A percentile compares a stretch with the other conserved stretches of the same genome.
These are phyloP conservation scores for Archocentrus centrarchus DNA, from an alignment of 2,113 vertebrate genomes.

Conservation along the genomic window DNA sequence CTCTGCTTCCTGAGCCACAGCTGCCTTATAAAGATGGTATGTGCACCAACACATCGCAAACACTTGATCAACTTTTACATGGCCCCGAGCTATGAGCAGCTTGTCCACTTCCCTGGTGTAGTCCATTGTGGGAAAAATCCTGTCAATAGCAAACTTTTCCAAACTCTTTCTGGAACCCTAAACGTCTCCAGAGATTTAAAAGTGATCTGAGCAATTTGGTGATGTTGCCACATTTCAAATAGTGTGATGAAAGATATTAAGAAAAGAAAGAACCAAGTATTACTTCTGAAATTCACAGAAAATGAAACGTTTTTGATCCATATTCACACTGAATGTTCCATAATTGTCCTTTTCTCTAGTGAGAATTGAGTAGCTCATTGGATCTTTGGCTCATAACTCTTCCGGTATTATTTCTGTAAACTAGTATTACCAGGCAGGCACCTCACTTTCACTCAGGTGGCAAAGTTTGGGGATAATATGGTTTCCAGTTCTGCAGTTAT, in stretches of 20 bases:
- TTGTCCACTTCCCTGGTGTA: too few species aligned
- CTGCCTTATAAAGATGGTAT: too few species aligned
- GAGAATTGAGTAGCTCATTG: slow-evolving; percentile 2
- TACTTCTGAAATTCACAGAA: neutral
- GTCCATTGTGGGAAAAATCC: neutral
- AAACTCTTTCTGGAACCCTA: neutral
- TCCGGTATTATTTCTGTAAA: slow-evolving; percentile 48
- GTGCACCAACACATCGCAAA: too few species aligned
- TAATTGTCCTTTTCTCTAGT: slow-evolving; percentile 19
- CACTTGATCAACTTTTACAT: too few species aligned
- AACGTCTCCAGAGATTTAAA: neutral
- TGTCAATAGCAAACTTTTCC: neutral
- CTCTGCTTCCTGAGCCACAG: too few species aligned
- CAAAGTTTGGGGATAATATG: slow-evolving; percentile 41
- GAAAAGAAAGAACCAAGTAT: neutral
- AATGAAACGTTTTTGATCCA: too few species aligned
- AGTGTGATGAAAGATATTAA: neutral
- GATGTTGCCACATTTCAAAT: neutral
- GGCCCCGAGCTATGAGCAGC: neutral
- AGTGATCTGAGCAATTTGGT: neutral
- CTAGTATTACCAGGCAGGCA: slow-evolving; percentile 19
- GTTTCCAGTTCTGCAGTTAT: slow-evolving; percentile 22
- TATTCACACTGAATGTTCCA: neutral
- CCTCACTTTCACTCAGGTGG: slow-evolving; percentile 23
- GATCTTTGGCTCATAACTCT: neutral